A percentile compares a stretch with the other conserved stretches of the same genome.
Conservation (phyloP, 2,797 vertebrate species). For the Coluber constrictor region DNA sequence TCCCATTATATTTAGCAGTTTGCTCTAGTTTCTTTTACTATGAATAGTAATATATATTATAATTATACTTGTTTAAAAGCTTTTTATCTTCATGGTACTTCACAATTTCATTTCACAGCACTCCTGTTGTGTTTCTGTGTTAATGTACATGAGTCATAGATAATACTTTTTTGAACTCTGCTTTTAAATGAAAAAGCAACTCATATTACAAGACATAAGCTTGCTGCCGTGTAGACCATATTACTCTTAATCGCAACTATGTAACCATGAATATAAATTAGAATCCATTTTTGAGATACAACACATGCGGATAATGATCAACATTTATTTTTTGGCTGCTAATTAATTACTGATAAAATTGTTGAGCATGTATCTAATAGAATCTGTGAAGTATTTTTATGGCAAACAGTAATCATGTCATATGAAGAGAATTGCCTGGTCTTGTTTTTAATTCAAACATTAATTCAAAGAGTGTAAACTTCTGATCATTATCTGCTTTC, state of each 20-base stretch:
- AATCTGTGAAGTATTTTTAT: constrained; percentile 17
- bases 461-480: constrained; percentile 36
- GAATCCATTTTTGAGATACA: background rate
- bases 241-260: background rate
- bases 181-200: constrained; percentile 25
- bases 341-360: constrained; percentile 21
- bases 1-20: constrained; percentile 2
- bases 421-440: constrained; percentile 20
- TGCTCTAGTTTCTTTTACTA: background rate
- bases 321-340: background rate
- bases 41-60: constrained; percentile 9
- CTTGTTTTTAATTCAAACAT: constrained; percentile 50
- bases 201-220: background rate
- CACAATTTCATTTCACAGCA: constrained; percentile 27
- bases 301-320: background rate
- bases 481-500: constrained; percentile 42
- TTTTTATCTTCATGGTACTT: constrained; percentile 29
- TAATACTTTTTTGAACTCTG: constrained; percentile 19
- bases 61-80: background rate
- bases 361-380: constrained; percentile 4
- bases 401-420: background rate
- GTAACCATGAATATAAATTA: background rate
- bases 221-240: background rate
- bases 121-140: constrained; percentile 9
- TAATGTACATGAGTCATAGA: constrained; percentile 14